Percentiles rank a stretch among this genome's conserved stretches.
phyloP scores from a whole-genome alignment of 2,113 vertebrate species.

The Leptodactylus fuscus region DNA sequence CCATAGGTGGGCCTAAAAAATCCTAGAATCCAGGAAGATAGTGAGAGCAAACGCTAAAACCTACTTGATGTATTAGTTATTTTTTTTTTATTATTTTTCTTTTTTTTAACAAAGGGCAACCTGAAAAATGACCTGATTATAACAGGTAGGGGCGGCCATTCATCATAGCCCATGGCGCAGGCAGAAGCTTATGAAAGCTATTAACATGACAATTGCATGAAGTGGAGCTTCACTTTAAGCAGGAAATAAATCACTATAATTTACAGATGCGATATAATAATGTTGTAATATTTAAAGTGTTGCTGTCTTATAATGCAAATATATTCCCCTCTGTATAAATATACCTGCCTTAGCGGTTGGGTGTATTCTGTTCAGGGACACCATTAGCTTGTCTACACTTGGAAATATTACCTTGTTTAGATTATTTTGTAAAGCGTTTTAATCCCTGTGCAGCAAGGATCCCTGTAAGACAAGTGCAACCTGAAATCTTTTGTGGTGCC shows the following conservation, averaged over 20 bases:
- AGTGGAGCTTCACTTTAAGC: neutral
- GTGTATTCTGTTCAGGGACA: no score
- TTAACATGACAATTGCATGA: neutral
- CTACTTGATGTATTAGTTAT: no score
- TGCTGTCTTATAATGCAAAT: neutral
- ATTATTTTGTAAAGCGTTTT: no score
- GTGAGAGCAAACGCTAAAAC: no score
- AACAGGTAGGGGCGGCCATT: neutral
- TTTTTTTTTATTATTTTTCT: no score
- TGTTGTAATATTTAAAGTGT: neutral
- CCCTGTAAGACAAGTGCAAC: no score
- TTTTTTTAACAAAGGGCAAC: neutral
- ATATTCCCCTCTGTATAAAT: neutral
- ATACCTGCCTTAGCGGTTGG: no score
- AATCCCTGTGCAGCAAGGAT: no score
- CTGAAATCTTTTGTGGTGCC: no score
- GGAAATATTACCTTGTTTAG: no score
- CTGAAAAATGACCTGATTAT: neutral
- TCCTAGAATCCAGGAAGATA: neutral
- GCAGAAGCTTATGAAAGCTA: neutral
- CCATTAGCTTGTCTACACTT: no score
- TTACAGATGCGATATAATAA: neutral
- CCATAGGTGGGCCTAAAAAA: neutral
- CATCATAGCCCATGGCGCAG: neutral
- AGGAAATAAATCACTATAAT: neutral